Evolutionary conservation across 1,140 invertebrate species (phyloP).

Genomic region (Reticulitermes speratus): DNA sequence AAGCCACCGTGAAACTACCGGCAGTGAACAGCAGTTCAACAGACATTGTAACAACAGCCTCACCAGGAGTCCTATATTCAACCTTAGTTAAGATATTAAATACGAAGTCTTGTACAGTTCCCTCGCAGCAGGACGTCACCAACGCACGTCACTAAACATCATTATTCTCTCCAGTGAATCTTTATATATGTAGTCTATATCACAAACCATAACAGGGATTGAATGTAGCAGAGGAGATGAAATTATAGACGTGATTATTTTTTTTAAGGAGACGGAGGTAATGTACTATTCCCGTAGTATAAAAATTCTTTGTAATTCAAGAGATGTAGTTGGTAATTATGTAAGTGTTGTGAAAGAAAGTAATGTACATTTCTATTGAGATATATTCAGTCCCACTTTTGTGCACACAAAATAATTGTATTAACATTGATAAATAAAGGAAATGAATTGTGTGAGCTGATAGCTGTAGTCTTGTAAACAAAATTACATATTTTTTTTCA

Average conservation of each 20-base stretch:
- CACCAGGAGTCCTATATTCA: not conserved
- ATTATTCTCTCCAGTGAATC: constrained; percentile 2
- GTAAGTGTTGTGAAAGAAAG: not conserved
- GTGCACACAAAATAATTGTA: not conserved
- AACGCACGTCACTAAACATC: not conserved
- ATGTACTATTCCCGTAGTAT: not conserved
- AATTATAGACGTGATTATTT: not conserved
- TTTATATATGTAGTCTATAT: not conserved
- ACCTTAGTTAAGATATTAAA: constrained; percentile 13
- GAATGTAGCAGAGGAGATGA: not conserved
- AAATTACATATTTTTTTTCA: too few relatives aligned
- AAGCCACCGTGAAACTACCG: constrained; percentile 8
- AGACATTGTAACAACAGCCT: not conserved
- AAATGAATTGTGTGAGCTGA: too few relatives aligned
- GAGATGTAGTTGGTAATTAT: not conserved
- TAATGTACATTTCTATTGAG: not conserved
- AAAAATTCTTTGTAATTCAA: not conserved
- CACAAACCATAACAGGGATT: not conserved
- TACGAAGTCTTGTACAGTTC: not conserved
- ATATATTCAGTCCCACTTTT: not conserved
- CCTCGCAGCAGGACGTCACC: not conserved
- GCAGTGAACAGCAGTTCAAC: not conserved
- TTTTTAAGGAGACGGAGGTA: not conserved
- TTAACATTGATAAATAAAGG: too few relatives aligned
- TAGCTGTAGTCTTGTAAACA: too few relatives aligned